A percentile compares a stretch with the other conserved stretches of the same genome.
phyloP scores from a whole-genome alignment of 2,888 invertebrate species.

The Halictus ligatus region DNA sequence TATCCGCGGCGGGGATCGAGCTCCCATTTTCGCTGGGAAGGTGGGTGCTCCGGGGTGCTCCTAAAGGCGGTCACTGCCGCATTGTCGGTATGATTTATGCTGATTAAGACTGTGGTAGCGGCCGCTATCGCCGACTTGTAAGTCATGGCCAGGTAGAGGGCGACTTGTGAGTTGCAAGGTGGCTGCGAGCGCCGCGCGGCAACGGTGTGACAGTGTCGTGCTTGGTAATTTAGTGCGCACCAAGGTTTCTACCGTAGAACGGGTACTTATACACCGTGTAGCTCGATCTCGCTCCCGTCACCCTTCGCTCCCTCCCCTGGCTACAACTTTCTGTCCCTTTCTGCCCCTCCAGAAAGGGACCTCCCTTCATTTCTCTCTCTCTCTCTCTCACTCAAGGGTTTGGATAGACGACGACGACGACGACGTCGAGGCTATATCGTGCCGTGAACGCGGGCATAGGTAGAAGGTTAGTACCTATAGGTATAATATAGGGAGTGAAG shows the following conservation, averaged over 20 bases:
- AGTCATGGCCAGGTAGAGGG: slow-evolving; percentile 74
- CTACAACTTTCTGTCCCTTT: slow-evolving; percentile 11
- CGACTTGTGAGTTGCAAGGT: slow-evolving; percentile 73
- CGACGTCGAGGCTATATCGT: slow-evolving; percentile 63
- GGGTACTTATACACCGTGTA: slow-evolving; percentile 67
- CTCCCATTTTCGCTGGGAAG: slow-evolving; percentile 37
- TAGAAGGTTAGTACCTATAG: slow-evolving; percentile 76
- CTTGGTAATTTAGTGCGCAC: slow-evolving; percentile 77
- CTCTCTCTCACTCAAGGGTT: slow-evolving; percentile 5
- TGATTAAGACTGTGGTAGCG: slow-evolving; percentile 83
- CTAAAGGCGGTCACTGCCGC: slow-evolving; percentile 66
- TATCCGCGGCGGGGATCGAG: not conserved
- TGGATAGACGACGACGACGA: slow-evolving; percentile 40
- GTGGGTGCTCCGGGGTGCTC: slow-evolving; percentile 22
- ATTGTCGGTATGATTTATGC: slow-evolving; percentile 83
- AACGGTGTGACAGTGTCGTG: slow-evolving; percentile 70
- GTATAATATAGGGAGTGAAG: slow-evolving; percentile 80
- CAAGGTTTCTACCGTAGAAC: slow-evolving; percentile 73
- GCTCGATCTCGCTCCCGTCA: slow-evolving; percentile 37
- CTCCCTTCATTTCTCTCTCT: slow-evolving; percentile 7
- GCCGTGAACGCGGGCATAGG: slow-evolving; percentile 67
- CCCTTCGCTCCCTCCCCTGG: not conserved
- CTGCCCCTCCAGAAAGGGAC: not conserved
- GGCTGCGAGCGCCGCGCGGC: slow-evolving; percentile 64
- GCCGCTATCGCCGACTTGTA: slow-evolving; percentile 82